Percentiles rank a stretch among this genome's conserved stretches.
Conservation (phyloP, 1,140 invertebrate genomes). For the Drosophila takahashii region DNA sequence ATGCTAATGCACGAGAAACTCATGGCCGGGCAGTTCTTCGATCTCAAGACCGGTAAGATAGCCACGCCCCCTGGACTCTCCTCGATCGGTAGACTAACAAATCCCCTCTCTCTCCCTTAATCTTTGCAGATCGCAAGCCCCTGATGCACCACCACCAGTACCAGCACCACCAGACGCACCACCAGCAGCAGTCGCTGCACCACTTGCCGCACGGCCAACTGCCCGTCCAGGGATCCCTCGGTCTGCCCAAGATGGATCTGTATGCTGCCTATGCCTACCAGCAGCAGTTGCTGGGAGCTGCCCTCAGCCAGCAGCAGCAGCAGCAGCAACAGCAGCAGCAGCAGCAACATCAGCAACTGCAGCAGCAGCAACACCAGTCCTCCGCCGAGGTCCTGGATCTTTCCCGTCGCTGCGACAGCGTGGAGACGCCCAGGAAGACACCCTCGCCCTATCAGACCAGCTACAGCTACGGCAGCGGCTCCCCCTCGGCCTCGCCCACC, state of each 20-base stretch:
- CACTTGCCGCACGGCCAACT: conserved; percentile 39
- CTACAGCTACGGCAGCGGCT: conserved; percentile 70
- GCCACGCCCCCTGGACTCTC: conserved; percentile 17
- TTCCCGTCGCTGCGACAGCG: conserved; percentile 80
- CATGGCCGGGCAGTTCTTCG: conserved; percentile 78
- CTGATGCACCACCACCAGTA: conserved; percentile 70
- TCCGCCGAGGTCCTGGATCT: conserved; percentile 78
- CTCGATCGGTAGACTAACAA: not conserved
- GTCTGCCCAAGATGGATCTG: conserved; percentile 72
- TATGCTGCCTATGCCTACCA: conserved; percentile 81
- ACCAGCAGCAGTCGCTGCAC: conserved; percentile 35
- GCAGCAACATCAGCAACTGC: conserved; percentile 19
- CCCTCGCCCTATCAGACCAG: conserved; percentile 79
- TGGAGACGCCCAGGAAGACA: conserved; percentile 79
- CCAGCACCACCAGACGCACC: conserved; percentile 55
- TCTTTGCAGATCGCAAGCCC: conserved; percentile 65
- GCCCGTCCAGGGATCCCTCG: conserved; percentile 33
- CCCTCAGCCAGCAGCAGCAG: conserved; percentile 58
- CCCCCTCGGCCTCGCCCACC: conserved; percentile 66
- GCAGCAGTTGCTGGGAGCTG: conserved; percentile 70
- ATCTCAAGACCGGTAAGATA: conserved; percentile 81
- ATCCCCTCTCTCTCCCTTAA: not conserved
- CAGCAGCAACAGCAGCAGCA: conserved; percentile 51
- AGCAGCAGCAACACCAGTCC: conserved; percentile 11
- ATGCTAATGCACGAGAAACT: conserved; percentile 84